phyloP scores from a whole-genome alignment of 1,140 invertebrate genomes.

The Drosophila sulfurigaster region DNA sequence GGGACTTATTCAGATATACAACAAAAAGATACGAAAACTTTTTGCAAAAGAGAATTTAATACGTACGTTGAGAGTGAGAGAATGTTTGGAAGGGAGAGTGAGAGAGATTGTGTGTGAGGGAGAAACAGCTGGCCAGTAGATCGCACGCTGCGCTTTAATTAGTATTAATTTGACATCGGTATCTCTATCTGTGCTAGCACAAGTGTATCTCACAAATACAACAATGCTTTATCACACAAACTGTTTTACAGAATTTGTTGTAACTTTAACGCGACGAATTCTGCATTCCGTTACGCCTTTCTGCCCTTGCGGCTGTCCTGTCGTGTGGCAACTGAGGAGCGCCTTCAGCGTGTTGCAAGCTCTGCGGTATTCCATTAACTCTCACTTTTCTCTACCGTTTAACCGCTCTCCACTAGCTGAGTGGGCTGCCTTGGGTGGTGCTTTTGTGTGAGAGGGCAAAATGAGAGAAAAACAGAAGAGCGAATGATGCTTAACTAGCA shows the following conservation, averaged over 20 bases:
- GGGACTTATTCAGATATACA: slow-evolving; percentile 64
- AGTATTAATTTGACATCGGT: slow-evolving; percentile 49
- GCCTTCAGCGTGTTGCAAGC: slow-evolving; percentile 46
- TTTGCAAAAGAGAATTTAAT: slow-evolving; percentile 57
- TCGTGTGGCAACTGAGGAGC: slow-evolving; percentile 71
- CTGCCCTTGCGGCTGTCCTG: slow-evolving; percentile 67
- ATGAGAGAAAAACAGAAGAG: slow-evolving; percentile 1
- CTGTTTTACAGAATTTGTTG: slow-evolving; percentile 15
- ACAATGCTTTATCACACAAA: slow-evolving; percentile 19
- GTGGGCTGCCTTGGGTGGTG: slow-evolving; percentile 23
- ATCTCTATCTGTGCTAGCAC: slow-evolving; percentile 9
- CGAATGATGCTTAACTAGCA: not conserved
- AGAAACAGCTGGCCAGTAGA: slow-evolving; percentile 17
- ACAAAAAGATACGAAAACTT: slow-evolving; percentile 58
- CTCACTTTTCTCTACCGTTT: slow-evolving; percentile 29
- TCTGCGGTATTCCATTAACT: slow-evolving; percentile 23
- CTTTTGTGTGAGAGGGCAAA: not conserved
- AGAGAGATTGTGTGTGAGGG: slow-evolving; percentile 16
- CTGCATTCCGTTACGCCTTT: slow-evolving; percentile 21
- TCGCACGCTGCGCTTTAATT: slow-evolving; percentile 65
- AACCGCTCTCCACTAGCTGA: not conserved
- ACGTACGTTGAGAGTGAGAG: slow-evolving; percentile 1
- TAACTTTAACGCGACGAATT: slow-evolving; percentile 23
- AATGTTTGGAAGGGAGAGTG: not conserved
- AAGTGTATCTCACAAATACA: slow-evolving; percentile 50